These are phyloP conservation scores for Porites lutea DNA, from an alignment of 64 coral and sea anemone genomes.

Conservation along the genomic window DNA sequence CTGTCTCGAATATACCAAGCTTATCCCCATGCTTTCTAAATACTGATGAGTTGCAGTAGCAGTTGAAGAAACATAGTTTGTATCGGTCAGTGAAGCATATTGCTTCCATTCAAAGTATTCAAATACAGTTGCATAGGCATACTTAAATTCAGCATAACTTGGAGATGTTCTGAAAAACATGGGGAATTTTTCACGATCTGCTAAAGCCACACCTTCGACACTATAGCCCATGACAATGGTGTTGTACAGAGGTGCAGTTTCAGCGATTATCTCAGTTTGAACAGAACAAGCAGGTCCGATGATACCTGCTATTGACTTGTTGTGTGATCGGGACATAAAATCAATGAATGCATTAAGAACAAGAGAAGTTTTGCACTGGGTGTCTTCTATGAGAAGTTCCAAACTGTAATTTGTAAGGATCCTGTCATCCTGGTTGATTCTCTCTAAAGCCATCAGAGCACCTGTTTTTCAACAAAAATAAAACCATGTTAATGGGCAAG, in stretches of 20 bases:
- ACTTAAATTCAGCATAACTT: constrained; percentile 94
- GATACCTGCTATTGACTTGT: constrained; percentile 71
- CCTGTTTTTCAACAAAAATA: constrained; percentile 38
- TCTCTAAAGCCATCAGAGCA: constrained; percentile 75
- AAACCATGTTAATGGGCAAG: neutral
- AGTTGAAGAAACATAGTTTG: constrained; percentile 80
- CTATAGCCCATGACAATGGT: constrained; percentile 93
- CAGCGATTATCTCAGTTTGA: constrained; percentile 89
- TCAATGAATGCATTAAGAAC: constrained; percentile 84
- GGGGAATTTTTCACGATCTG: constrained; percentile 80
- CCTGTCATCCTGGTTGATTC: constrained; percentile 50
- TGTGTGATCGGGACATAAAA: constrained; percentile 73
- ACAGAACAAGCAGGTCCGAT: constrained; percentile 83
- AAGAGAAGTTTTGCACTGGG: constrained; percentile 84
- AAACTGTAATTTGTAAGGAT: constrained; percentile 82
- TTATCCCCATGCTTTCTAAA: constrained; percentile 61
- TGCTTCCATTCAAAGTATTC: constrained; percentile 84
- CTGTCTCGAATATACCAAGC: constrained; percentile 74
- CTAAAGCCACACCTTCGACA: constrained; percentile 76
- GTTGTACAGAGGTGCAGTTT: constrained; percentile 80
- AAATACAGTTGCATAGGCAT: constrained; percentile 80
- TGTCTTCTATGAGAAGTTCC: constrained; percentile 75
- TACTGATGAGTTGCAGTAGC: constrained; percentile 84
- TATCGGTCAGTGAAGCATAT: constrained; percentile 89
- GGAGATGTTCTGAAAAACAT: constrained; percentile 93